A percentile compares a stretch with the other conserved stretches of the same genome.
phyloP scores from a whole-genome alignment of 2,797 vertebrate species.

The Harpagifer antarcticus region DNA sequence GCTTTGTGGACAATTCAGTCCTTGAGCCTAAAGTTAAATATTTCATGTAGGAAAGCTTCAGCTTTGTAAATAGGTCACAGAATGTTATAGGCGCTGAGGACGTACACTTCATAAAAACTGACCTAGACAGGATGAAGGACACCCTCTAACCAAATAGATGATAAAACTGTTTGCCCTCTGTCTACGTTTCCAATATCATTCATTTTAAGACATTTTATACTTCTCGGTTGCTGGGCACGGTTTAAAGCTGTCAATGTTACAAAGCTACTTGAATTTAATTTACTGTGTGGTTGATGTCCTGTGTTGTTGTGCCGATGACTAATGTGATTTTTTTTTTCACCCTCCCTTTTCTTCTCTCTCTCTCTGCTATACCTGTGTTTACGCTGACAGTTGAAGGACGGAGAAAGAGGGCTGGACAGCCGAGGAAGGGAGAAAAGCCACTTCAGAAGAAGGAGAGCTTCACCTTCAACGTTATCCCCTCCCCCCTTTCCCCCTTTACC shows the following conservation, averaged over 20 bases:
- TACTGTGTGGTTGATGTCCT: slow-evolving; percentile 48
- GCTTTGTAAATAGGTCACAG: slow-evolving; percentile 74
- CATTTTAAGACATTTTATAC: slow-evolving; percentile 49
- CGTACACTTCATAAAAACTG: slow-evolving; percentile 64
- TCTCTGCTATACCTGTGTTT: slow-evolving; percentile 52
- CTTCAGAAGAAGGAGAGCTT: slow-evolving; percentile 76
- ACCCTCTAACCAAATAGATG: slow-evolving; percentile 60
- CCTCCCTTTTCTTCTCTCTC: slow-evolving; percentile 19
- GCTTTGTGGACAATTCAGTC: slow-evolving; percentile 53
- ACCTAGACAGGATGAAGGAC: slow-evolving; percentile 69
- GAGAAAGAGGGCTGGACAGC: slow-evolving; percentile 82
- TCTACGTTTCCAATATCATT: slow-evolving; percentile 53
- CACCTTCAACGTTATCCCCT: slow-evolving; percentile 64
- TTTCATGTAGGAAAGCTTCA: slow-evolving; percentile 51
- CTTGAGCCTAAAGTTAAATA: slow-evolving; percentile 61
- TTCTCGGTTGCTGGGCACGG: slow-evolving; percentile 35
- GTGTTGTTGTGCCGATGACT: slow-evolving; percentile 49
- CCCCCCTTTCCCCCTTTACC: slow-evolving; percentile 62
- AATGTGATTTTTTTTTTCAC: slow-evolving; percentile 49
- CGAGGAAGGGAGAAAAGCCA: slow-evolving; percentile 71
- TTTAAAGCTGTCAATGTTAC: slow-evolving; percentile 45
- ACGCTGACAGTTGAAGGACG: slow-evolving; percentile 80
- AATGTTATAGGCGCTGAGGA: slow-evolving; percentile 60
- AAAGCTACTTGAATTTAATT: too few relatives aligned
- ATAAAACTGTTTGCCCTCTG: slow-evolving; percentile 54